phyloP scores from a whole-genome alignment of 2,113 vertebrate species.

The Gobius niger region DNA sequence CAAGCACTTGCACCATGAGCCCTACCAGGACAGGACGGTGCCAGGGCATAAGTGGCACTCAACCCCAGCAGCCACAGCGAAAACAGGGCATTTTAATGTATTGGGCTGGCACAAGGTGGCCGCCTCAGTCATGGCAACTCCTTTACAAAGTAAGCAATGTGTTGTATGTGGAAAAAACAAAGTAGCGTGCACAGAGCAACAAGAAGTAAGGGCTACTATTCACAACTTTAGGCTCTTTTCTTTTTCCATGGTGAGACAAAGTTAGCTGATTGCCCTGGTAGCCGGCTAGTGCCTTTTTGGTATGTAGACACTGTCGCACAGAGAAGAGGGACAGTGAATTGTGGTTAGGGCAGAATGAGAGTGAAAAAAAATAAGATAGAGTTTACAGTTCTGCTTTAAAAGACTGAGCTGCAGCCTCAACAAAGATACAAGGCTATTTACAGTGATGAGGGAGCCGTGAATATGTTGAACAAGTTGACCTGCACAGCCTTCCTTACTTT shows the following conservation, averaged over 20 bases:
- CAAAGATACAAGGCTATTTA: constrained; percentile 10
- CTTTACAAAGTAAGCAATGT: constrained; percentile 24
- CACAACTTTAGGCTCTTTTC: constrained; percentile 57
- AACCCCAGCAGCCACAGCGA: constrained; percentile 58
- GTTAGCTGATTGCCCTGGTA: constrained; percentile 73
- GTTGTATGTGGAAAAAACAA: constrained; percentile 26
- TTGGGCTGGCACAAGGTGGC: constrained; percentile 49
- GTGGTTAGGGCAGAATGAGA: constrained; percentile 12
- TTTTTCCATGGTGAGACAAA: constrained; percentile 60
- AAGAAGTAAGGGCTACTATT: constrained; percentile 62
- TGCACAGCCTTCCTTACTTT: no score
- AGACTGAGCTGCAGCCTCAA: constrained; percentile 18
- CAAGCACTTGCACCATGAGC: constrained; percentile 36
- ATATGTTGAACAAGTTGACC: no score
- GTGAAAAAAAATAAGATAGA: constrained; percentile 9
- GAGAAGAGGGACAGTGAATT: constrained; percentile 25
- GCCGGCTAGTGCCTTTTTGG: constrained; percentile 71
- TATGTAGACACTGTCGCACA: constrained; percentile 75
- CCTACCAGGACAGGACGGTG: constrained; percentile 28
- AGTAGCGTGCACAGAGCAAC: constrained; percentile 25
- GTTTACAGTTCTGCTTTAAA: constrained; percentile 45
- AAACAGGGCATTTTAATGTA: constrained; percentile 67
- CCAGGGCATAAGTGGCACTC: constrained; percentile 65
- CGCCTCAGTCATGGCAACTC: constrained; percentile 38
- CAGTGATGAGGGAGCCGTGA: background rate